Evolutionary conservation across 2,888 invertebrate genomes (phyloP).

Genomic region (Cheilosia variabilis): DNA sequence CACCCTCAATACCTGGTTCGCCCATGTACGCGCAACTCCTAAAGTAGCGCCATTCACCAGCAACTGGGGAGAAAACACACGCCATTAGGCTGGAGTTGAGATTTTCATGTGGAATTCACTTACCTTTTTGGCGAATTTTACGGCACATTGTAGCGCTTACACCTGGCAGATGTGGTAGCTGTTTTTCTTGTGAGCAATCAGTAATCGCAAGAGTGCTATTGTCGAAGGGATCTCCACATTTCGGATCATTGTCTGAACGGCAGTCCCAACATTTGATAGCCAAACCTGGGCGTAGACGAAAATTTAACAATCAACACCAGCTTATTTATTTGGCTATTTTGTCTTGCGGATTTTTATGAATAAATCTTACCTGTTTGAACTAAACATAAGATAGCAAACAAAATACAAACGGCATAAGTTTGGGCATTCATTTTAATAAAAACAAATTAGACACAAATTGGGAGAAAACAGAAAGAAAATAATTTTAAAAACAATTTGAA

Average conservation of each 20-base stretch:
- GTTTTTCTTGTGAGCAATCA: slow-evolving; percentile 88
- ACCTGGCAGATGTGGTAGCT: slow-evolving; percentile 88
- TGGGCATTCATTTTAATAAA: slow-evolving; percentile 48
- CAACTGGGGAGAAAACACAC: slow-evolving; percentile 85
- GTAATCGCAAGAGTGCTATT: slow-evolving; percentile 93
- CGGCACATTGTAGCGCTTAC: slow-evolving; percentile 93
- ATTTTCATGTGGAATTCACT: slow-evolving; percentile 22
- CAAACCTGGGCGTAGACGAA: slow-evolving; percentile 83
- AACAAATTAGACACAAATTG: background rate
- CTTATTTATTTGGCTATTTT: too few relatives aligned
- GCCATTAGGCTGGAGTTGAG: background rate
- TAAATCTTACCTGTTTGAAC: slow-evolving; percentile 55
- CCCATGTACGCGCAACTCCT: slow-evolving; percentile 95
- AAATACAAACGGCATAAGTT: slow-evolving; percentile 17
- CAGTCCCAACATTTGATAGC: slow-evolving; percentile 96
- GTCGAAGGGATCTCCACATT: slow-evolving; percentile 96
- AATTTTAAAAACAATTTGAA: slow-evolving; percentile 58
- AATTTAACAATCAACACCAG: background rate
- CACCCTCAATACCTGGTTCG: slow-evolving; percentile 94
- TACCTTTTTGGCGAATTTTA: slow-evolving; percentile 95
- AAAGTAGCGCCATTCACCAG: slow-evolving; percentile 95
- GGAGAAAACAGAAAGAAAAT: slow-evolving; percentile 35
- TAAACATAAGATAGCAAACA: slow-evolving; percentile 36
- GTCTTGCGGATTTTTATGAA: background rate
- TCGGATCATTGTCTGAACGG: slow-evolving; percentile 93